Evolutionary conservation across 2,113 vertebrate genomes (phyloP).

Genomic region (Podocnemis expansa): DNA sequence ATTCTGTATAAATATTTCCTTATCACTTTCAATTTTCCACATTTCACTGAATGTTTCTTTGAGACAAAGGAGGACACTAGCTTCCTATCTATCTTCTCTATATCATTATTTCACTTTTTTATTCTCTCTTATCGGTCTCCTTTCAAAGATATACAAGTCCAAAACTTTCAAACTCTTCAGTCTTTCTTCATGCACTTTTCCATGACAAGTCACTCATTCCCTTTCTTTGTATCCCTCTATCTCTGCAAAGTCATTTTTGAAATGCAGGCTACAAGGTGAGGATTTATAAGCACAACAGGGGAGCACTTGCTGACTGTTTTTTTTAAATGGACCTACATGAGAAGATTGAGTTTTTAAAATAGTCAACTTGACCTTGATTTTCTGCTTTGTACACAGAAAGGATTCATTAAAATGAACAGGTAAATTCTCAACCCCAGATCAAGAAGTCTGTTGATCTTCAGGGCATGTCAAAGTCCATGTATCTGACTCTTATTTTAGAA

Average conservation of each 20-base stretch:
- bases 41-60: neutral
- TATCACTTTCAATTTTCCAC: neutral
- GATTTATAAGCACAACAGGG: neutral
- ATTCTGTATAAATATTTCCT: accelerated
- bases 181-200: neutral
- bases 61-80: neutral
- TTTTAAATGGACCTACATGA: accelerated
- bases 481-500: neutral
- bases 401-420: neutral
- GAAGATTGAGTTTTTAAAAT: neutral
- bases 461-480: neutral
- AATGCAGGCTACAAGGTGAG: neutral
- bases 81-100: neutral
- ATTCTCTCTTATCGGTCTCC: neutral
- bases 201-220: accelerated
- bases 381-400: neutral
- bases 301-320: neutral
- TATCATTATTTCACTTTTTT: neutral
- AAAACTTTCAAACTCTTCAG: neutral
- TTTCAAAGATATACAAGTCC: neutral
- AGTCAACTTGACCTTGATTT: neutral
- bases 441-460: neutral
- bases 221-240: neutral
- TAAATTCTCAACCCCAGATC: neutral
- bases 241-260: neutral